Evolutionary conservation across 2,113 vertebrate species (phyloP).

Genomic region (Orcinus orca): DNA sequence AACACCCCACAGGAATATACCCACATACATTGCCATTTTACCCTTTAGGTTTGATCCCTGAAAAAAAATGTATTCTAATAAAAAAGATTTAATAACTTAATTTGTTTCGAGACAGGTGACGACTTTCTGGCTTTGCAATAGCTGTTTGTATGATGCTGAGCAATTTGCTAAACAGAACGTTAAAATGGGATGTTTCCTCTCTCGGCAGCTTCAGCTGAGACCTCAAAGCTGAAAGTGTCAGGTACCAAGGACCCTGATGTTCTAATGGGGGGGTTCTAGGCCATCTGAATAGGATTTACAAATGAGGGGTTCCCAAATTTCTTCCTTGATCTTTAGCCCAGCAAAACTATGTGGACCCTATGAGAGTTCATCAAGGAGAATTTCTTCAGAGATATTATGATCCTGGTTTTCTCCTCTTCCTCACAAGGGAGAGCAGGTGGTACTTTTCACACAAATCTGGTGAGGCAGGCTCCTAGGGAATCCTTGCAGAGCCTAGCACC

Average conservation of each 20-base stretch:
- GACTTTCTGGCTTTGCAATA: neutral
- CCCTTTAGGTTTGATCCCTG: neutral
- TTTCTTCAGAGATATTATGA: neutral
- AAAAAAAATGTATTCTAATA: neutral
- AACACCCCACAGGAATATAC: neutral
- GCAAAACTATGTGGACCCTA: neutral
- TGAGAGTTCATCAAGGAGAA: neutral
- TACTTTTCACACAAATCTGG: neutral
- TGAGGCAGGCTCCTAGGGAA: neutral
- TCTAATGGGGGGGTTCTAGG: neutral
- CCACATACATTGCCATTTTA: neutral
- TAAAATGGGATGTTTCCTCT: neutral
- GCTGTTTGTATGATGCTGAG: neutral
- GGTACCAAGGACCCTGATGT: neutral
- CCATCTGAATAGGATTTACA: neutral
- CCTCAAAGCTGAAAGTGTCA: neutral
- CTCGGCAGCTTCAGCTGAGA: neutral
- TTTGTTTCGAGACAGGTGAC: neutral
- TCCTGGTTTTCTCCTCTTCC: neutral
- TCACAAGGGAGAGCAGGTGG: neutral
- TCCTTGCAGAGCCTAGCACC: neutral
- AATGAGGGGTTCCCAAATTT: neutral
- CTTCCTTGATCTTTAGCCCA: neutral
- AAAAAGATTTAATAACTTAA: neutral
- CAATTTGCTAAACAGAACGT: neutral